These are phyloP conservation scores for Metopia argyrocephala DNA, from an alignment of 2,888 invertebrate genomes.

Conservation along the genomic window DNA sequence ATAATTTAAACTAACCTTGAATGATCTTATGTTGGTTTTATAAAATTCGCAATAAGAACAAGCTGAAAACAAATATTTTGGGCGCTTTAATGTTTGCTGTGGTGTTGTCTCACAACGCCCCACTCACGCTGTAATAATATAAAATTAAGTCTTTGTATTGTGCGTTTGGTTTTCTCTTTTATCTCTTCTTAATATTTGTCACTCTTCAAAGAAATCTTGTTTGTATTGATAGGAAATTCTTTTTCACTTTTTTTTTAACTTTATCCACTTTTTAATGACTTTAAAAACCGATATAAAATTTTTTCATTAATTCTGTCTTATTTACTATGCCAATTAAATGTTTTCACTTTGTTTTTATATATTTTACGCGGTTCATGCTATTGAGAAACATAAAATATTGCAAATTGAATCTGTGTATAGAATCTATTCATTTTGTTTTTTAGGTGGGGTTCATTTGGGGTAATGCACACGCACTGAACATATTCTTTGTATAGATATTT, in stretches of 20 bases:
- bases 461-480: background rate
- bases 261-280: background rate
- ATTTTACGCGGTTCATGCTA: conserved; percentile 34
- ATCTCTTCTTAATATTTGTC: background rate
- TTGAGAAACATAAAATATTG: conserved; percentile 8
- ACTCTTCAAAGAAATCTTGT: conserved; percentile 29
- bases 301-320: background rate
- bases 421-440: conserved; percentile 4
- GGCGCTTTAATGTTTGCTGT: background rate
- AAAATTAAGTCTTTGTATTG: background rate
- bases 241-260: conserved; percentile 8
- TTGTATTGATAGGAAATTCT: conserved; percentile 21
- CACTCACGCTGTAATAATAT: background rate
- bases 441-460: conserved; percentile 3
- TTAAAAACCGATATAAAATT: background rate
- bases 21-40: too few species aligned
- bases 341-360: background rate
- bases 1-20: background rate
- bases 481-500: background rate
- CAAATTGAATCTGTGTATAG: conserved; percentile 18
- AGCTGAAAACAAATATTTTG: background rate
- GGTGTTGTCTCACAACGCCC: background rate
- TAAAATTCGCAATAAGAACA: background rate
- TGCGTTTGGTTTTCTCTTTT: background rate
- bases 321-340: background rate